Evolutionary conservation across 2,888 invertebrate genomes (phyloP), one percentile per base, ranked within the genome.

Genomic region (Deilephila porcellus): DNA sequence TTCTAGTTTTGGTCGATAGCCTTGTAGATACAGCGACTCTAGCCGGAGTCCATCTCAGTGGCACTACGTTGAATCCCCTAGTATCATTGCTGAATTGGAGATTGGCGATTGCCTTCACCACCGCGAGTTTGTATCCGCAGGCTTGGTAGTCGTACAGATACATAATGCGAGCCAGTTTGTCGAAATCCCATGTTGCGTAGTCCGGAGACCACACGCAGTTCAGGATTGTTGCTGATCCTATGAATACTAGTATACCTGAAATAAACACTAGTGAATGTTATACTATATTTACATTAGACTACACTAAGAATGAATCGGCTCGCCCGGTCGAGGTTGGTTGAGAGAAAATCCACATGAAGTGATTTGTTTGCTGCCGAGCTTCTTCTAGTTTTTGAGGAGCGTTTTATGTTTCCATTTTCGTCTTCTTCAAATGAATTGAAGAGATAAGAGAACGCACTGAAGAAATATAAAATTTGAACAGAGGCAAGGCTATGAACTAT

Each of bases 121-220:
- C 76, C 2, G 77, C 73, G 1, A 86, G 73, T 2, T 80, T 78
- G 67, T 85, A 80, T 0, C 86, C 88, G 59, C 93, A 93, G 0
- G 87, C 87, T 0, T 83, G 74, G 1, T 85, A 83, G 70, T 93
- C 93, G 75, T 89, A 93, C 2, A 93, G 80, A 73, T 93, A 93
- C 92, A 93, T 93, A 72, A 93, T 87, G 6, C 92, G 87, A 1
- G 82, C 81, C 3, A 93, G 79, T 73, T 90, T 91, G 76, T 89
- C 86, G 45, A 79, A 86, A 73, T 93, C 93, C 3, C 78, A 60
- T 0, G 72, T 73, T 0, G 85, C 76, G 0, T 80, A 20, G 11
- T 88, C 83, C 0, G 92, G 92, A 0, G 77, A 76, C 93, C 92
- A 93, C 0, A 85, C 7, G 74, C 93, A 93, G 6, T 74, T 19